Percentiles rank a stretch among this genome's conserved stretches.
These are phyloP conservation scores for Sclerurus mexicanus DNA, from an alignment of 2,113 vertebrate species.

Conservation along the genomic window DNA sequence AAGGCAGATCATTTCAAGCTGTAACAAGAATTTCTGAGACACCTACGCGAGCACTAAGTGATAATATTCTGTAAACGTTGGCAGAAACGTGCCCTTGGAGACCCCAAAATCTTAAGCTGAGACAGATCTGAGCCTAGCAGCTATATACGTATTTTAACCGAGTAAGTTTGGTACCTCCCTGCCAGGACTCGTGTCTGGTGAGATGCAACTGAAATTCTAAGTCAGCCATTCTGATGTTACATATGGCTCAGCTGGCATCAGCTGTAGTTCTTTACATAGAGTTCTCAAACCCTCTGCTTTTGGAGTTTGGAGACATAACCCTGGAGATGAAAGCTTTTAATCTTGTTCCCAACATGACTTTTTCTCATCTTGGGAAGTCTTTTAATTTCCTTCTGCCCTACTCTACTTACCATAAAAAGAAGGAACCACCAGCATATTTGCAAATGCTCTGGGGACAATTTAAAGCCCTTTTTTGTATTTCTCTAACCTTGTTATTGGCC, in stretches of 20 bases:
- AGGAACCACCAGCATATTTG: not conserved
- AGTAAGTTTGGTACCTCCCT: not conserved
- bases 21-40: not conserved
- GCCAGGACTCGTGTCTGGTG: not conserved
- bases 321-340: not conserved
- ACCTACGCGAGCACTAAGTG: not conserved
- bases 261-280: not conserved
- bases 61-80: not conserved
- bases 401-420: not conserved
- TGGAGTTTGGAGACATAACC: not conserved
- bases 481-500: not conserved
- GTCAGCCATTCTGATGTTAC: not conserved
- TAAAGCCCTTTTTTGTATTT: not conserved
- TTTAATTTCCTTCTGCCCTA: not conserved
- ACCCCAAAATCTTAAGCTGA: not conserved
- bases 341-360: not conserved
- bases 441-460: not conserved
- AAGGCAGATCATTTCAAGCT: not conserved
- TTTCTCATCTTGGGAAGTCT: not conserved
- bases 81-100: not conserved
- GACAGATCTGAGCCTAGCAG: not conserved
- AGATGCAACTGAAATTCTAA: not conserved
- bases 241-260: not conserved
- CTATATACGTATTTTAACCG: not conserved
- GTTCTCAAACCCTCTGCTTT: not conserved